A percentile compares a stretch with the other conserved stretches of the same genome.
Conservation (phyloP, 2,888 invertebrate genomes). For the Xestia c-nigrum region DNA sequence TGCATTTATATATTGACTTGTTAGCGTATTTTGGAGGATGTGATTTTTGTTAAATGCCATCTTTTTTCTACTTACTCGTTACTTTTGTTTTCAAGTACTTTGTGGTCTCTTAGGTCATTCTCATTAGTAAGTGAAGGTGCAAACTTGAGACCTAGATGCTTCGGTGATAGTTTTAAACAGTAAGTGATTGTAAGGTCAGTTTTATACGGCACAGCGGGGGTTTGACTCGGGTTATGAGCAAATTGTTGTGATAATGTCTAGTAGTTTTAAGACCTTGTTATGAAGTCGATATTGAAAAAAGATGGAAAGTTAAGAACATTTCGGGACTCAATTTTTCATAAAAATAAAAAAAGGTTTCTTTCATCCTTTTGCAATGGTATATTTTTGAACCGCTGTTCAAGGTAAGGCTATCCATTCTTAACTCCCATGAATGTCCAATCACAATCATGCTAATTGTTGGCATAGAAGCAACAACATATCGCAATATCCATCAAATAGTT, state of each 20-base stretch:
- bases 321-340: not conserved
- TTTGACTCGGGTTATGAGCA: not conserved
- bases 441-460: not conserved
- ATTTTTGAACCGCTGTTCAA: not conserved
- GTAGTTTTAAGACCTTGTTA: not conserved
- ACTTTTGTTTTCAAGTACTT: not conserved
- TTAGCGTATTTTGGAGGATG: constrained; percentile 33
- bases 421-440: not conserved
- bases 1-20: constrained; percentile 36
- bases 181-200: constrained; percentile 46
- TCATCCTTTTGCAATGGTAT: not conserved
- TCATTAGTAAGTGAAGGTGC: constrained; percentile 40
- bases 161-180: constrained; percentile 17
- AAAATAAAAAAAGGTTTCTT: not conserved
- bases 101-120: constrained; percentile 13
- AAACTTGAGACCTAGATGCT: constrained; percentile 19
- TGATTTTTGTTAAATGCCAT: constrained; percentile 24
- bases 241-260: not conserved
- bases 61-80: not conserved
- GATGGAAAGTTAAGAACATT: not conserved
- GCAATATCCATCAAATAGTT: constrained; percentile 19
- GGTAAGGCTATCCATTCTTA: not conserved
- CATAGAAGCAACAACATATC: constrained; percentile 11
- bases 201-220: constrained; percentile 5
- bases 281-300: not conserved